Evolutionary conservation across 2,113 vertebrate genomes (phyloP).

Genomic region (Pollachius pollachius): DNA sequence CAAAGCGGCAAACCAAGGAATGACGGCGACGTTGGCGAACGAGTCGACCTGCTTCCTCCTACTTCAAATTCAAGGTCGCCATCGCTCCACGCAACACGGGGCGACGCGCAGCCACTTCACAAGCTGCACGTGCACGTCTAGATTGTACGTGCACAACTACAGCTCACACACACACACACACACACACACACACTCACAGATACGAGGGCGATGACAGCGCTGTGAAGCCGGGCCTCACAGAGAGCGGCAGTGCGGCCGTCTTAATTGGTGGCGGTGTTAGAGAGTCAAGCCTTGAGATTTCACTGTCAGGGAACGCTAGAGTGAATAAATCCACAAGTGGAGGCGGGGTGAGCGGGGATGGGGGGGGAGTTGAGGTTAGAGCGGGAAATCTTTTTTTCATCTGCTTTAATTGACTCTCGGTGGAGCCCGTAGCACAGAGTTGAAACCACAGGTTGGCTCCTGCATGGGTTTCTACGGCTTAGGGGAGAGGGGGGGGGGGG

Average conservation of each 20-base stretch:
- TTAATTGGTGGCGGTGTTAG: constrained; percentile 10
- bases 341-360: constrained; percentile 32
- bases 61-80: too few species aligned
- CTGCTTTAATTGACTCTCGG: constrained; percentile 60
- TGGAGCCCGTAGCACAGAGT: constrained; percentile 21
- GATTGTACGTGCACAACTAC: too few species aligned
- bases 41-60: too few species aligned
- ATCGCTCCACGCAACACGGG: too few species aligned
- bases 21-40: too few species aligned
- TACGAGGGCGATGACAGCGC: neutral
- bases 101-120: too few species aligned
- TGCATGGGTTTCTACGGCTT: neutral
- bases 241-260: constrained; percentile 16
- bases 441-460: constrained; percentile 38
- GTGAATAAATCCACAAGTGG: neutral
- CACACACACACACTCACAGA: constrained; percentile 32
- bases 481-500: too few species aligned
- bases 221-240: neutral
- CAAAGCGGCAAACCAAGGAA: too few species aligned
- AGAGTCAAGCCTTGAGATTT: constrained; percentile 12
- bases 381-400: constrained; percentile 36
- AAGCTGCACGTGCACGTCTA: too few species aligned
- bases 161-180: constrained; percentile 18
- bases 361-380: constrained; percentile 8
- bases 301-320: neutral